Evolutionary conservation across 2,797 vertebrate genomes (phyloP).

Genomic region (Sandelia bainsii): DNA sequence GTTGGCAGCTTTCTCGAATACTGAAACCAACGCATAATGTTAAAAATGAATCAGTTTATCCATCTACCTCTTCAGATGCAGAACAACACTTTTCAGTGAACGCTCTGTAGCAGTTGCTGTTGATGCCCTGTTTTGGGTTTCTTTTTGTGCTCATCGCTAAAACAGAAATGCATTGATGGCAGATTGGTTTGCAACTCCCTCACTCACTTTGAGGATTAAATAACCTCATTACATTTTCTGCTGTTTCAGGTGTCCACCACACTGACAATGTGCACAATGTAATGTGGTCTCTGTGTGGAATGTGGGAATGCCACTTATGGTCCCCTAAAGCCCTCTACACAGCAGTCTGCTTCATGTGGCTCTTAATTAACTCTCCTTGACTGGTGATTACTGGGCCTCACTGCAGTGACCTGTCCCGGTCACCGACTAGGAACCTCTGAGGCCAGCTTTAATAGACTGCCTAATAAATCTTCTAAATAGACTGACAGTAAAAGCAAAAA

Average conservation of each 20-base stretch:
- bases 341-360: conserved; percentile 47
- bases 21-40: conserved; percentile 27
- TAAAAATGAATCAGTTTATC: conserved; percentile 11
- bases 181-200: conserved; percentile 40
- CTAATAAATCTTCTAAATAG: conserved; percentile 25
- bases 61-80: conserved; percentile 10
- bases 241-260: conserved; percentile 33
- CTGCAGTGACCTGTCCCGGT: conserved; percentile 29
- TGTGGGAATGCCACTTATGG: conserved; percentile 51
- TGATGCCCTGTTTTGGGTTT: conserved; percentile 5
- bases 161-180: conserved; percentile 14
- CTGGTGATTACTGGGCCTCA: conserved; percentile 55
- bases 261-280: conserved; percentile 20
- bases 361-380: conserved; percentile 68
- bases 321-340: conserved; percentile 37
- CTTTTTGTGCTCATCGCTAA: conserved; percentile 4
- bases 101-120: conserved; percentile 5
- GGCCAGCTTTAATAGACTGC: conserved; percentile 29
- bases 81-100: background rate
- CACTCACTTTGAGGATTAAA: conserved; percentile 27
- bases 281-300: conserved; percentile 48
- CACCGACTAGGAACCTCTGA: conserved; percentile 34
- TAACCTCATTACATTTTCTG: conserved; percentile 42
- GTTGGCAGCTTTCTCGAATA: conserved; percentile 38
- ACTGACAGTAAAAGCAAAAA: background rate